Evolutionary conservation across 2,797 vertebrate species (phyloP).

Genomic region (Gastrophryne carolinensis): DNA sequence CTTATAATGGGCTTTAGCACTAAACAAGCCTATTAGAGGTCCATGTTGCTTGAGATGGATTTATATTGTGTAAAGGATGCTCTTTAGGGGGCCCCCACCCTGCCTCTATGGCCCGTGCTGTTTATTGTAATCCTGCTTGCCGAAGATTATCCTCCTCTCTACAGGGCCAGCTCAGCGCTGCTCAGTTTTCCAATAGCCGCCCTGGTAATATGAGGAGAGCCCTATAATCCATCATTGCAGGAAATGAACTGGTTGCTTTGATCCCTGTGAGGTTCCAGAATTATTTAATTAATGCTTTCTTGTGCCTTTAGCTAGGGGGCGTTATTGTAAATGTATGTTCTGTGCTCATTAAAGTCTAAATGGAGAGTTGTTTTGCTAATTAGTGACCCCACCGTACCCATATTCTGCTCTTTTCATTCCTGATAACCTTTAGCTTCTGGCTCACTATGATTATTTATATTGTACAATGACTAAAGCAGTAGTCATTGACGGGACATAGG

Average conservation of each 20-base stretch:
- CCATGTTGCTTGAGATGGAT: conserved; percentile 49
- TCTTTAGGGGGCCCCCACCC: conserved; percentile 50
- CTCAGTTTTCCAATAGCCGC: conserved; percentile 52
- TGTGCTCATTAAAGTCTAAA: conserved; percentile 6
- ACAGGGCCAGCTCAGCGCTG: conserved; percentile 47
- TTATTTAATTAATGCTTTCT: background rate
- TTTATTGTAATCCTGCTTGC: conserved; percentile 68
- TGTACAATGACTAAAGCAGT: conserved; percentile 4
- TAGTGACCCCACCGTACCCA: background rate
- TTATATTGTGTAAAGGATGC: conserved; percentile 34
- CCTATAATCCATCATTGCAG: conserved; percentile 55
- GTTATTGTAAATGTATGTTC: conserved; percentile 1
- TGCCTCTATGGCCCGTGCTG: conserved; percentile 55
- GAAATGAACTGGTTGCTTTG: conserved; percentile 6
- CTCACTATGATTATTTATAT: background rate
- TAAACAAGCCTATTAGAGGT: conserved; percentile 8
- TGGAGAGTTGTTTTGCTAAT: background rate
- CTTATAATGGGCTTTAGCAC: background rate
- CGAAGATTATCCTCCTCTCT: conserved; percentile 64
- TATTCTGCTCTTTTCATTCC: background rate
- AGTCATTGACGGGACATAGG: conserved; percentile 29
- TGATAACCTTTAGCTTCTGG: background rate
- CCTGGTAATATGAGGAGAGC: conserved; percentile 53
- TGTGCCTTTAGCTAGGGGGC: background rate
- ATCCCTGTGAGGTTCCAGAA: background rate